phyloP scores from a whole-genome alignment of 1,140 invertebrate species.

The Trichogramma pretiosum region DNA sequence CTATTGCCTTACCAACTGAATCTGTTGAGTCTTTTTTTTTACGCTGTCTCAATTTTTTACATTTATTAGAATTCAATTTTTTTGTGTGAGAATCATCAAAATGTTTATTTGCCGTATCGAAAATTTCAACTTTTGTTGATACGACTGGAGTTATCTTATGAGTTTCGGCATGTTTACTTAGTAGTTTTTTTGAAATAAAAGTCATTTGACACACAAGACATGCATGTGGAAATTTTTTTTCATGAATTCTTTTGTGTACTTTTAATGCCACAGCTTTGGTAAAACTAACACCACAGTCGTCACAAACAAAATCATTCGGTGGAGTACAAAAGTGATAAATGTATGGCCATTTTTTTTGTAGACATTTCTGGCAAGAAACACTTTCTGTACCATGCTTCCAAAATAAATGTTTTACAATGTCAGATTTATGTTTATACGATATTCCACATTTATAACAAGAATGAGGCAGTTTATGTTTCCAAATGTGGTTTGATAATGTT shows the following conservation, averaged over 20 bases:
- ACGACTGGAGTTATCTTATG: too few species aligned
- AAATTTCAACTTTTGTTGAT: slow-evolving; percentile 10
- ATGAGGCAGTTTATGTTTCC: slow-evolving; percentile 80
- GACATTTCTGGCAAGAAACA: slow-evolving; percentile 70
- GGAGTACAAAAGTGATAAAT: slow-evolving; percentile 83
- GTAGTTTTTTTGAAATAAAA: slow-evolving; percentile 72
- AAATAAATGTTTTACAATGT: slow-evolving; percentile 78
- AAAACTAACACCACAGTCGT: slow-evolving; percentile 68
- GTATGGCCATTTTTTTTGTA: slow-evolving; percentile 83
- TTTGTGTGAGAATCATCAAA: not conserved
- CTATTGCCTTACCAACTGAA: slow-evolving; percentile 42
- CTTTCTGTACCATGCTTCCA: slow-evolving; percentile 87
- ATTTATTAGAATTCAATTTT: not conserved
- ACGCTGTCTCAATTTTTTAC: not conserved
- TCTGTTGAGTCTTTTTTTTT: slow-evolving; percentile 26
- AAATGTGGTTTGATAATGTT: slow-evolving; percentile 72
- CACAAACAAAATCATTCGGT: slow-evolving; percentile 65
- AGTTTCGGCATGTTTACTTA: slow-evolving; percentile 56
- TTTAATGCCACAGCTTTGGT: slow-evolving; percentile 66
- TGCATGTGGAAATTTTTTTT: slow-evolving; percentile 58
- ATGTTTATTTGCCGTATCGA: slow-evolving; percentile 2
- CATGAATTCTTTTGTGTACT: slow-evolving; percentile 73
- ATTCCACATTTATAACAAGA: slow-evolving; percentile 77
- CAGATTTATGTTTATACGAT: slow-evolving; percentile 74
- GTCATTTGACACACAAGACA: slow-evolving; percentile 65